These are phyloP conservation scores for Tenrec ecaudatus DNA, from an alignment of 2,113 vertebrate species.

Conservation along the genomic window DNA sequence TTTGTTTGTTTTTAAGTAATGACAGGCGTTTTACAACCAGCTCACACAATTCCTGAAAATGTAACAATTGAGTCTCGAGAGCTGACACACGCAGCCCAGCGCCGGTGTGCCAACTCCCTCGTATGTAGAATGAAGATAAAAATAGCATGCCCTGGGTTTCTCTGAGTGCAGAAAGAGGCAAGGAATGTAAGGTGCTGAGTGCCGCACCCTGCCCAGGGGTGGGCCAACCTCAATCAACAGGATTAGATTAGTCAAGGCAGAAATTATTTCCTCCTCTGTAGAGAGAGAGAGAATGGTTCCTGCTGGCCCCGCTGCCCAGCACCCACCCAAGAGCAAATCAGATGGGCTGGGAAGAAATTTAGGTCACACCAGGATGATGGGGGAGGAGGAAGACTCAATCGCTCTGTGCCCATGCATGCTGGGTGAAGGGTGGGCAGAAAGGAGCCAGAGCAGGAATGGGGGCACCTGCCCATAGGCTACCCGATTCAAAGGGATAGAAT, in stretches of 20 bases:
- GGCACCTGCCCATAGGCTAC: not conserved
- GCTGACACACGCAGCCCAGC: not conserved
- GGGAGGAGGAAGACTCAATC: not conserved
- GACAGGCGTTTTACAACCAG: not conserved
- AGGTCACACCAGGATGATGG: not conserved
- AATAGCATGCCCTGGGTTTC: slow-evolving; percentile 52
- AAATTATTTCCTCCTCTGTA: slow-evolving; percentile 60
- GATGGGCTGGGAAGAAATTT: not conserved
- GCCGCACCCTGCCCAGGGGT: not conserved
- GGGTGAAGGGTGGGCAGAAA: not conserved
- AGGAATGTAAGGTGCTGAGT: not conserved
- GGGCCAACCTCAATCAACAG: not conserved
- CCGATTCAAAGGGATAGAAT: not conserved
- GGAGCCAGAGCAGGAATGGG: not conserved
- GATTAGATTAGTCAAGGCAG: slow-evolving; percentile 21
- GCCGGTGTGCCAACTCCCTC: slow-evolving; percentile 48
- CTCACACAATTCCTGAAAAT: slow-evolving; percentile 72
- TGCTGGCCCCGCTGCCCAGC: slow-evolving; percentile 47
- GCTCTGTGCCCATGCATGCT: not conserved
- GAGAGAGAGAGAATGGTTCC: slow-evolving; percentile 51
- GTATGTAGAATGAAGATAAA: slow-evolving; percentile 68
- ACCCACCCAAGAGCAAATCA: slow-evolving; percentile 4
- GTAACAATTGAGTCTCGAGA: slow-evolving; percentile 45
- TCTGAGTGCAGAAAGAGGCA: not conserved
- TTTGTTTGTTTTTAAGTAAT: not conserved